Conservation (phyloP, 2,113 vertebrate genomes). For the Dascyllus trimaculatus region DNA sequence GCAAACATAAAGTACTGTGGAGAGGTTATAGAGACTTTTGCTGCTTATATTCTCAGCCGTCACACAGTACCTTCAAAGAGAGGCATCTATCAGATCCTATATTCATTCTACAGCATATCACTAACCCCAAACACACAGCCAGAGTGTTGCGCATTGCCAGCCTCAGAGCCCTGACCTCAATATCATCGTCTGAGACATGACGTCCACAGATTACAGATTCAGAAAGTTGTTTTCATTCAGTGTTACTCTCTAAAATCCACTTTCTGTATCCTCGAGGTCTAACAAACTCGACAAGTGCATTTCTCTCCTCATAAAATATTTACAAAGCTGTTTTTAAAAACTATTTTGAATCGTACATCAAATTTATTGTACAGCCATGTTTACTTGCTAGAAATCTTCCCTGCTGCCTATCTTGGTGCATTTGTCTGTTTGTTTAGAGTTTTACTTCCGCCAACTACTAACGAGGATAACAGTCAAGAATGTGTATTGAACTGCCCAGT, state of each 20-base stretch:
- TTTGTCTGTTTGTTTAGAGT: neutral
- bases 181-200: no score
- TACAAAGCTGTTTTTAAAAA: neutral
- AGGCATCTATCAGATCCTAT: neutral
- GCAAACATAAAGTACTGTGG: neutral
- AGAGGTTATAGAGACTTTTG: neutral
- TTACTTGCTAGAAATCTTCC: neutral
- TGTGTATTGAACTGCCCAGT: neutral
- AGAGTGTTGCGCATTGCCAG: no score
- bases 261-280: neutral
- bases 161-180: no score
- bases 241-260: neutral
- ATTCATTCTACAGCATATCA: neutral
- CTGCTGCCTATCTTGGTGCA: neutral
- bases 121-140: neutral
- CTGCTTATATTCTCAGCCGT: neutral
- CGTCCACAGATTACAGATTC: neutral
- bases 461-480: neutral
- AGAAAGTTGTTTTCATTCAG: neutral
- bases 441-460: neutral
- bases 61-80: no score
- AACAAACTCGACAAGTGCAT: neutral
- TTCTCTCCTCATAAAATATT: no score
- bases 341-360: no score
- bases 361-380: no score